Evolutionary conservation across 2,888 invertebrate species (phyloP), one percentile per base, ranked within the genome.

Genomic region (Pharmacophagus antenor): DNA sequence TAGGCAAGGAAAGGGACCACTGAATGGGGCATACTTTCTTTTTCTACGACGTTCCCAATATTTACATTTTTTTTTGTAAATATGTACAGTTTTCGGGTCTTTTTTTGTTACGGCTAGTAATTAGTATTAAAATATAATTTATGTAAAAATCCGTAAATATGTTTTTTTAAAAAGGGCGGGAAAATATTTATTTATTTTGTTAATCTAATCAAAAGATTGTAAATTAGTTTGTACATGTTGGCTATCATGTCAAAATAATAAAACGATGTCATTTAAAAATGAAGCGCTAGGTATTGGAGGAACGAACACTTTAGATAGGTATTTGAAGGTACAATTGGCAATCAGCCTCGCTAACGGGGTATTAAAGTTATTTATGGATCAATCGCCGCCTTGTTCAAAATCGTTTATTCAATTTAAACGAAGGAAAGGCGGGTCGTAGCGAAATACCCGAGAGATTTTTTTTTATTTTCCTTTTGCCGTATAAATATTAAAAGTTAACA

Each of bases 301-400:
- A 46, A 37, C 15, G 46, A 47, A 58, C 50, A 60, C 51, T 56
- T 60, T 56, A 42, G 53, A 49, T 54, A 47, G 55, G 50, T 56
- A 60, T 60, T 60, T 37, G 55, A 54, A 60, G 55, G 55, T 60
- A 60, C 55, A 60, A 60, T 60, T 60, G 60, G 55, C 60, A 56
- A 60, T 60, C 55, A 55, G 47, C 42, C 51, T 8, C 50, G 46
- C 50, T 31, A 56, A 53, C 55, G 46, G 55, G 51, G 60, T 55
- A 51, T 56, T 60, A 60, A 60, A 60, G 51, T 60, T 60, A 56
- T 60, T 60, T 60, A 60, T 60, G 55, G 55, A 60, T 56, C 60
- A 60, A 60, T 56, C 55, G 54, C 18, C 46, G 50, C 60, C 55
- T 55, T 60, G 54, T 60, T 54, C 55, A 23, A 50, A 50, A 37